phyloP scores from a whole-genome alignment of 2,113 vertebrate species.

The Ardeotis arabs region DNA sequence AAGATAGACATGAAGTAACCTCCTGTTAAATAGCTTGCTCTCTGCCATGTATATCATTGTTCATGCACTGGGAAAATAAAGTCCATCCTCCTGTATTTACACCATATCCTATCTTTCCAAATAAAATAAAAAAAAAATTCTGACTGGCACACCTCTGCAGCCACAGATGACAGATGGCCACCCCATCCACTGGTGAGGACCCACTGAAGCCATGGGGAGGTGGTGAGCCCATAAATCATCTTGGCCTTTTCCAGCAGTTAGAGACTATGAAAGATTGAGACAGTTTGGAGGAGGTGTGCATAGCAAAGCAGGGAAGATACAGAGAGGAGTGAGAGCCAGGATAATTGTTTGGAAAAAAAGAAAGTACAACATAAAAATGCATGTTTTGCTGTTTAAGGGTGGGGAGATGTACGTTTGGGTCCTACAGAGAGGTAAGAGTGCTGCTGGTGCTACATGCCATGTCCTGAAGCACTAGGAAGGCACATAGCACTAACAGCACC shows the following conservation, averaged over 20 bases:
- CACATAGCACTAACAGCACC: accelerated
- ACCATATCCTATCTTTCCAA: neutral
- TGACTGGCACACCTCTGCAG: neutral
- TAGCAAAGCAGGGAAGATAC: neutral
- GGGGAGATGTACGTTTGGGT: neutral
- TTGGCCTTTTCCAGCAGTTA: neutral
- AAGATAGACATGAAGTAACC: neutral
- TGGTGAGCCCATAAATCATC: neutral
- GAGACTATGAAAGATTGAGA: neutral
- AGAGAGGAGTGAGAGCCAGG: neutral
- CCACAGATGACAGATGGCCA: neutral
- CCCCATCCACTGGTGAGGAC: neutral
- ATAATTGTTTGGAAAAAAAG: neutral
- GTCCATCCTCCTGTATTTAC: neutral
- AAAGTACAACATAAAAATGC: neutral
- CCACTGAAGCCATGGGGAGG: neutral
- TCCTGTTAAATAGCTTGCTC: neutral
- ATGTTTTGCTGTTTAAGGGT: neutral
- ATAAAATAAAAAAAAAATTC: neutral
- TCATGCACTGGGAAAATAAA: neutral
- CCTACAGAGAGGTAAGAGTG: neutral
- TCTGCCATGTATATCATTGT: neutral
- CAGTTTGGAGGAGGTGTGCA: neutral
- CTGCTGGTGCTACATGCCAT: neutral
- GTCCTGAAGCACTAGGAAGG: neutral